phyloP scores from a whole-genome alignment of 1,140 invertebrate species.

The Vollenhovia emeryi region DNA sequence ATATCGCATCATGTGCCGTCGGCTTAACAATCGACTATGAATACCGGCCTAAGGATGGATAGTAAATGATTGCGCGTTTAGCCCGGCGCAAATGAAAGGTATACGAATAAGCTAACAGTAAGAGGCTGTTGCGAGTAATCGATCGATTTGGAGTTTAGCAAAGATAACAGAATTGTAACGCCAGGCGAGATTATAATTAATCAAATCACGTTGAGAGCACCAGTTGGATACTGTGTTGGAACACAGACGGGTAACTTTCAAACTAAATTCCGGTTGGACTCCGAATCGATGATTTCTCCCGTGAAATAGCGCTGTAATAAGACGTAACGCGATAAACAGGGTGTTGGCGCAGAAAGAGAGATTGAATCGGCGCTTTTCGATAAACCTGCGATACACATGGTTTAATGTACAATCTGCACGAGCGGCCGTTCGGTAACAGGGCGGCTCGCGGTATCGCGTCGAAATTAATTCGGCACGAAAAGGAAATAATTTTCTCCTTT shows the following conservation, averaged over 20 bases:
- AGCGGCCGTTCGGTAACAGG: not conserved
- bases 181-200: slow-evolving; percentile 11
- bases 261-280: not conserved
- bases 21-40: too few relatives aligned
- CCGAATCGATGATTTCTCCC: slow-evolving; percentile 12
- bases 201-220: slow-evolving; percentile 8
- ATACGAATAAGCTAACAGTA: not conserved
- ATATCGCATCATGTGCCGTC: too few relatives aligned
- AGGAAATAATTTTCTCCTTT: slow-evolving; percentile 19
- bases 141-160: not conserved
- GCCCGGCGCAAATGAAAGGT: not conserved
- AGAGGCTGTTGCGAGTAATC: not conserved
- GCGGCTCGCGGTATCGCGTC: not conserved
- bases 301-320: not conserved
- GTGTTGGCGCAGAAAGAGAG: not conserved
- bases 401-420: not conserved
- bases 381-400: not conserved
- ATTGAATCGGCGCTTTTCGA: not conserved
- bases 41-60: too few relatives aligned
- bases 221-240: not conserved
- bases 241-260: not conserved
- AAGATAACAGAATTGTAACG: slow-evolving; percentile 11
- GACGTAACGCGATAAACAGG: not conserved
- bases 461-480: not conserved
- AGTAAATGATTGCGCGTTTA: too few relatives aligned